phyloP scores from a whole-genome alignment of 53 echinoderm and acorn worm genomes.

The Holothuria scabra region DNA sequence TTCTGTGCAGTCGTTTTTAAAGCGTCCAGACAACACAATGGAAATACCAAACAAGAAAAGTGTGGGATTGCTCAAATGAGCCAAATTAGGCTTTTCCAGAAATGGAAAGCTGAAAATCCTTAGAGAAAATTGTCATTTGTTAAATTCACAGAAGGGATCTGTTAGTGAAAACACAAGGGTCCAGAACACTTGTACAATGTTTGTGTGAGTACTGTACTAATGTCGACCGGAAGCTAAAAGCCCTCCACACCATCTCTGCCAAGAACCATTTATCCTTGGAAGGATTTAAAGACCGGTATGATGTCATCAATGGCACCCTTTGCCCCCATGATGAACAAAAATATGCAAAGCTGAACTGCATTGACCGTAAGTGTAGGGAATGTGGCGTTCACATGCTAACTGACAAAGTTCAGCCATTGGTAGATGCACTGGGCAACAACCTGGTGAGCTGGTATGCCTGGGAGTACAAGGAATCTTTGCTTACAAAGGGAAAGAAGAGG shows the following conservation, averaged over 20 bases:
- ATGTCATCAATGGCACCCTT: not conserved
- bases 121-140: slow-evolving; percentile 8
- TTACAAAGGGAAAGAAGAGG: slow-evolving; percentile 33
- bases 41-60: slow-evolving; percentile 2
- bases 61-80: slow-evolving; percentile 1
- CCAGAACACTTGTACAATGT: not conserved
- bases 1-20: slow-evolving; percentile 22
- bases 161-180: slow-evolving; percentile 29
- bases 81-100: not conserved
- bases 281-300: slow-evolving; percentile 27
- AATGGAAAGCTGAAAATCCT: slow-evolving; percentile 44
- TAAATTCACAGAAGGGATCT: slow-evolving; percentile 13
- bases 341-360: slow-evolving; percentile 28
- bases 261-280: slow-evolving; percentile 6
- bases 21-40: slow-evolving; percentile 17
- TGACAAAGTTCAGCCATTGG: slow-evolving; percentile 10
- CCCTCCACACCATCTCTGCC: slow-evolving; percentile 27
- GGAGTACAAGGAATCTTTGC: slow-evolving; percentile 26
- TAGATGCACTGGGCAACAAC: slow-evolving; percentile 7
- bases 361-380: slow-evolving; percentile 11
- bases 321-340: slow-evolving; percentile 16
- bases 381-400: slow-evolving; percentile 25
- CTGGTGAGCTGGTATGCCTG: slow-evolving; percentile 34
- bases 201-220: no score
- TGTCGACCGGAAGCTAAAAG: slow-evolving; percentile 10